These are phyloP conservation scores for Sphenodon punctatus DNA, from an alignment of 2,797 vertebrate species.

Conservation along the genomic window DNA sequence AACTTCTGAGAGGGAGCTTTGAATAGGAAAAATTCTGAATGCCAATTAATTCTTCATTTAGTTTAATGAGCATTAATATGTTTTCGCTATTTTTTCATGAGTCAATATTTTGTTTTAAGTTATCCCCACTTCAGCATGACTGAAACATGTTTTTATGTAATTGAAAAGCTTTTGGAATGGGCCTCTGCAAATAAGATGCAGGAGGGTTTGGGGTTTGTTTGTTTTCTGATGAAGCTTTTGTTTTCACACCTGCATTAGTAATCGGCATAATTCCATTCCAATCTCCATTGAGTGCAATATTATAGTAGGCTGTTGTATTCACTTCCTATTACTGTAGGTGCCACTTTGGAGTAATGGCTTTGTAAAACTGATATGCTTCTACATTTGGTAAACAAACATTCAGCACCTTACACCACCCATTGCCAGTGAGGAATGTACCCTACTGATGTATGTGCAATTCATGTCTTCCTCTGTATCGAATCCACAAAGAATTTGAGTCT, in stretches of 20 bases:
- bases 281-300: not conserved
- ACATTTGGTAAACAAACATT: too few species aligned
- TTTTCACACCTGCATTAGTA: not conserved
- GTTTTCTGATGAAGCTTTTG: not conserved
- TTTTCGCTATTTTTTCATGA: not conserved
- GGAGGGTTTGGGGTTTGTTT: too few species aligned
- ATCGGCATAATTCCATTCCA: not conserved
- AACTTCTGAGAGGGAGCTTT: not conserved
- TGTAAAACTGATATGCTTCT: too few species aligned
- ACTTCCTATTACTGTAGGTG: not conserved
- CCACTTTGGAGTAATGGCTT: not conserved
- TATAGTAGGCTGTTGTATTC: not conserved
- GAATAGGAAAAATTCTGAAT: not conserved
- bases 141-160: not conserved
- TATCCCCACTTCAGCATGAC: not conserved
- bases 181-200: not conserved
- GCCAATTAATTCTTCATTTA: not conserved
- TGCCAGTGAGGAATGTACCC: too few species aligned
- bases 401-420: too few species aligned
- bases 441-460: too few species aligned
- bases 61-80: not conserved
- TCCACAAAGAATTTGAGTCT: too few species aligned
- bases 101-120: not conserved
- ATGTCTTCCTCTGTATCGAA: too few species aligned
- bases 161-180: not conserved